phyloP scores from a whole-genome alignment of 2,797 vertebrate species.

The Phataginus tetradactyla region DNA sequence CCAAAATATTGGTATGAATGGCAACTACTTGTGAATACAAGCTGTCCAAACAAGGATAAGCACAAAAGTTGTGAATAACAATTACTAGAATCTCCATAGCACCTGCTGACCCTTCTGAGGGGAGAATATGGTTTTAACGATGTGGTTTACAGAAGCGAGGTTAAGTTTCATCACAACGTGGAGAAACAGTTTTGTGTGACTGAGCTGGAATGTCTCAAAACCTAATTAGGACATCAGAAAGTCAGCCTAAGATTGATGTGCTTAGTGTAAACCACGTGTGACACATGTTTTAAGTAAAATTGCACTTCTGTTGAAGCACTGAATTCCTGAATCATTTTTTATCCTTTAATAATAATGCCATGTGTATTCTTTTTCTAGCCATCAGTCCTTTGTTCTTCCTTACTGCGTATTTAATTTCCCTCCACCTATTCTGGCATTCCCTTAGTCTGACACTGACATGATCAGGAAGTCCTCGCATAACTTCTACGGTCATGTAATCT shows the following conservation, averaged over 20 bases:
- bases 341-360: constrained; percentile 8
- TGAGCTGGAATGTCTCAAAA: constrained; percentile 30
- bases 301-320: not conserved
- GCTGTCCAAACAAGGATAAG: not conserved
- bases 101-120: not conserved
- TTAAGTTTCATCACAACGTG: not conserved
- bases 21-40: not conserved
- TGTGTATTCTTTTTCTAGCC: not conserved
- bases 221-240: not conserved
- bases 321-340: not conserved
- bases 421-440: not conserved
- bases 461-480: not conserved
- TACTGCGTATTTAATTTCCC: not conserved
- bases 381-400: not conserved
- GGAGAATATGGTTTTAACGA: not conserved
- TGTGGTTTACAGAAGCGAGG: not conserved
- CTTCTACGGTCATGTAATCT: not conserved
- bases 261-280: not conserved
- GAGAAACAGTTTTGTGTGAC: constrained; percentile 15
- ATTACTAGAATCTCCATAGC: not conserved
- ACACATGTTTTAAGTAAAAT: constrained; percentile 32
- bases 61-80: not conserved
- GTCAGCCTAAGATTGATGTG: not conserved
- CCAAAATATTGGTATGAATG: not conserved
- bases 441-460: not conserved